Conservation (phyloP, 2,113 vertebrate species). For the Etheostoma spectabile region DNA sequence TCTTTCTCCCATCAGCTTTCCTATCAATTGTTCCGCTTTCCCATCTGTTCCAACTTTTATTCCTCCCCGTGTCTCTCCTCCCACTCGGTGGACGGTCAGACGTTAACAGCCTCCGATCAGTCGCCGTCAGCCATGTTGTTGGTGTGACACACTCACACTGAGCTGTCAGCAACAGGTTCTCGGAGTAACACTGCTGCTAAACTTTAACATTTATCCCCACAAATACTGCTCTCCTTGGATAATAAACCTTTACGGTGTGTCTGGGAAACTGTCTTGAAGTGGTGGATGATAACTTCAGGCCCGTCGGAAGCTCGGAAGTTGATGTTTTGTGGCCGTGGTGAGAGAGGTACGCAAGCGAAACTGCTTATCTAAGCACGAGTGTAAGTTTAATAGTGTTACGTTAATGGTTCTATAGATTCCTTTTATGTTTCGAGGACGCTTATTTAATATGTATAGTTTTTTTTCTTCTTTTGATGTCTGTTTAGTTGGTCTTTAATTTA, state of each 20-base stretch:
- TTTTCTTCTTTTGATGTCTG: not conserved
- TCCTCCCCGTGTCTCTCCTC: conserved; percentile 54
- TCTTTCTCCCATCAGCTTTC: conserved; percentile 21
- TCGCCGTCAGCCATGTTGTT: conserved; percentile 83
- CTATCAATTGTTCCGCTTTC: conserved; percentile 22
- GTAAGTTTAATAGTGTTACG: conserved; percentile 58
- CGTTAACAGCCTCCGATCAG: conserved; percentile 51
- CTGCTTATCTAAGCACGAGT: conserved; percentile 68
- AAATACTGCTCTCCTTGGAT: not conserved
- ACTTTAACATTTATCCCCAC: not conserved
- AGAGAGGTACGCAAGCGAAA: conserved; percentile 69
- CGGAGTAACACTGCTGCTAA: conserved; percentile 13
- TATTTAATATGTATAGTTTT: not conserved
- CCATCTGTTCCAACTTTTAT: conserved; percentile 16
- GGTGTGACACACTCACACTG: conserved; percentile 78
- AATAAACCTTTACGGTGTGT: not conserved
- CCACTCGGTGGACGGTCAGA: conserved; percentile 43
- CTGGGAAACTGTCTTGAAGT: conserved; percentile 1
- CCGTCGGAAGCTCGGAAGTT: conserved; percentile 37
- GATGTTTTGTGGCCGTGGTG: conserved; percentile 30
- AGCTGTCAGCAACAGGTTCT: conserved; percentile 83
- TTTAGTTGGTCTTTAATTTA: not conserved
- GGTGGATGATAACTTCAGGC: conserved; percentile 15
- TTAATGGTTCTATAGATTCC: not conserved
- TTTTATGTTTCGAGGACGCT: not conserved